Conservation (phyloP, 35 echinoderm and acorn worm species). For the Ophiothrix spiculata region DNA sequence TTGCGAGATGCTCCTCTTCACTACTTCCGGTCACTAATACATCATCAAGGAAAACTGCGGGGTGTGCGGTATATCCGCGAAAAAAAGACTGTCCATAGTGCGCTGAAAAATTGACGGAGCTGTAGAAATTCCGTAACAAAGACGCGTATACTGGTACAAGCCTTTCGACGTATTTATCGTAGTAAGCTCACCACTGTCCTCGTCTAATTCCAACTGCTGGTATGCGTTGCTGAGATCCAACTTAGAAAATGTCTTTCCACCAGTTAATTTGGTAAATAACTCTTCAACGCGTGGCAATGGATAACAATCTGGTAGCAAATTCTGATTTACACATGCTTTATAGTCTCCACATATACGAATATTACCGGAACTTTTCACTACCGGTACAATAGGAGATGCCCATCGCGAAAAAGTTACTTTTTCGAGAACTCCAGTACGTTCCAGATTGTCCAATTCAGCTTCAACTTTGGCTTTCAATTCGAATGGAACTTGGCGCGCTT, state of each 20-base stretch:
- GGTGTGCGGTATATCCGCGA: too few species aligned
- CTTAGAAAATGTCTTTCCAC: not conserved
- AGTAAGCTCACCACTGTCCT: too few species aligned
- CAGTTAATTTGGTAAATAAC: not conserved
- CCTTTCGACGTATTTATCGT: too few species aligned
- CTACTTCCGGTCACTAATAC: not conserved
- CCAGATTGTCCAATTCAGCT: not conserved
- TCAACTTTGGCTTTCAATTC: not conserved
- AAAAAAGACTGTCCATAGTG: too few species aligned
- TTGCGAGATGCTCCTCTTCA: constrained; percentile 20
- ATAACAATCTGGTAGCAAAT: too few species aligned
- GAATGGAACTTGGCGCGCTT: not conserved
- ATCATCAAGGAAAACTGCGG: not conserved
- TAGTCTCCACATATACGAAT: too few species aligned
- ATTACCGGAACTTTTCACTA: not conserved
- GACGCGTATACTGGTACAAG: too few species aligned
- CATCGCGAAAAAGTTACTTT: not conserved
- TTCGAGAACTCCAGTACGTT: not conserved
- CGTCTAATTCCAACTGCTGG: not conserved
- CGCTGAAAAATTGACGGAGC: not conserved
- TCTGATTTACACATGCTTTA: too few species aligned
- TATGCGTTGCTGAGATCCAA: not conserved
- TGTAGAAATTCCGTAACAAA: too few species aligned
- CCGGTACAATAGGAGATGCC: not conserved
- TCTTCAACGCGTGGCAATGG: too few species aligned